These are phyloP conservation scores for Hyles vespertilio DNA, from an alignment of 1,140 invertebrate genomes.

Conservation along the genomic window DNA sequence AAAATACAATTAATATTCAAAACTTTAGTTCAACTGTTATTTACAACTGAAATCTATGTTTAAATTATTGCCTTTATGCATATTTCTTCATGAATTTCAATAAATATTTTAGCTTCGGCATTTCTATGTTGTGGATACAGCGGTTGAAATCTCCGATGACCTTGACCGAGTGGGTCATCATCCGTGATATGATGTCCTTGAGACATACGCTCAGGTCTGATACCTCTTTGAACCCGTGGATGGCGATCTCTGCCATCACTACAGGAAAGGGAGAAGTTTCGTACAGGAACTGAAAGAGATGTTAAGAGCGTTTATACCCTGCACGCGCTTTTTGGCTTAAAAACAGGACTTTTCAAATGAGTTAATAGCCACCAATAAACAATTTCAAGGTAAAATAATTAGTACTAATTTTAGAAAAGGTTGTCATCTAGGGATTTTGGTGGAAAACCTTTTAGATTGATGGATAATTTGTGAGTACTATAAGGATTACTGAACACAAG, in stretches of 20 bases:
- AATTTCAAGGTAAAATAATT: too few relatives aligned
- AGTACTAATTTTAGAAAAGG: too few relatives aligned
- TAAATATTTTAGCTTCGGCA: slow-evolving; percentile 67
- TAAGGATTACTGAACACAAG: too few relatives aligned
- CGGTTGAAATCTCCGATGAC: slow-evolving; percentile 69
- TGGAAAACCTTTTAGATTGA: too few relatives aligned
- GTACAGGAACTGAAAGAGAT: slow-evolving; percentile 59
- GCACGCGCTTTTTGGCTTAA: too few relatives aligned
- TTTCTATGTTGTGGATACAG: slow-evolving; percentile 69
- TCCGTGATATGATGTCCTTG: slow-evolving; percentile 67
- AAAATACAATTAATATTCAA: background rate
- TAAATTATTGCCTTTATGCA: slow-evolving; percentile 29
- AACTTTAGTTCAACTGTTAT: slow-evolving; percentile 3
- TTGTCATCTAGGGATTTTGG: too few relatives aligned
- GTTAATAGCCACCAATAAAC: too few relatives aligned
- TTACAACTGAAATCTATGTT: slow-evolving; percentile 8
- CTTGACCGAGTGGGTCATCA: slow-evolving; percentile 71
- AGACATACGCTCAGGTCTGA: slow-evolving; percentile 64
- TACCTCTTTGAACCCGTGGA: slow-evolving; percentile 69
- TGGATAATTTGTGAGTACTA: too few relatives aligned
- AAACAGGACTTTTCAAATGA: too few relatives aligned
- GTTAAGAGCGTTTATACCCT: too few relatives aligned
- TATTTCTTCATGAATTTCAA: slow-evolving; percentile 71
- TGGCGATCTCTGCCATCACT: slow-evolving; percentile 69
- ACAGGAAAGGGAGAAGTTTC: slow-evolving; percentile 69